Evolutionary conservation across 2,888 invertebrate genomes (phyloP).

Genomic region (Drosophila fungiperda): DNA sequence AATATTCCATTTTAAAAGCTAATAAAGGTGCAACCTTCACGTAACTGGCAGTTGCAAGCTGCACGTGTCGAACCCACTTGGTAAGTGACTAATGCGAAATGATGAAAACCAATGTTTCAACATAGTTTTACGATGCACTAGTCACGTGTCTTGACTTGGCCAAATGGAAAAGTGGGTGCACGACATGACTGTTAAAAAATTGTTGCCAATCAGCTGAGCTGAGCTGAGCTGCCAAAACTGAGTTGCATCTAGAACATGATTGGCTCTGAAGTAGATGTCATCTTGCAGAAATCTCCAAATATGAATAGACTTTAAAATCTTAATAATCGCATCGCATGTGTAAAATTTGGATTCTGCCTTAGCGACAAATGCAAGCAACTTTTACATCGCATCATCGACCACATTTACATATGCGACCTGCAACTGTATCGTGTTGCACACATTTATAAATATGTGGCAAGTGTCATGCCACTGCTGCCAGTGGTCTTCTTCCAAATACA

Average conservation of each 20-base stretch:
- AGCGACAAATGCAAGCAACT: constrained; percentile 5
- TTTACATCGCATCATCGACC: constrained; percentile 53
- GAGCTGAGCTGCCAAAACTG: constrained; percentile 10
- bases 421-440: constrained; percentile 13
- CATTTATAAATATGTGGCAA: constrained; percentile 14
- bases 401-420: constrained; percentile 40
- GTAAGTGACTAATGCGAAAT: constrained; percentile 33
- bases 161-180: constrained; percentile 23
- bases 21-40: constrained; percentile 12
- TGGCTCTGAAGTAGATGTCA: constrained; percentile 23
- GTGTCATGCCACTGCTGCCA: constrained; percentile 27
- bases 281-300: constrained; percentile 5
- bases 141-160: constrained; percentile 47
- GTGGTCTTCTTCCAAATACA: constrained; percentile 3
- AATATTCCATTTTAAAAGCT: neutral
- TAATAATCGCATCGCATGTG: constrained; percentile 56
- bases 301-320: constrained; percentile 11
- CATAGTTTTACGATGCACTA: constrained; percentile 41
- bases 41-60: constrained; percentile 8
- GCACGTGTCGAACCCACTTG: neutral
- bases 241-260: constrained; percentile 6
- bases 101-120: constrained; percentile 21
- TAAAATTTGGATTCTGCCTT: constrained; percentile 37
- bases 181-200: constrained; percentile 46
- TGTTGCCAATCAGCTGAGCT: constrained; percentile 25